Conservation (phyloP, 2,113 vertebrate genomes). For the Centropus unirufus region DNA sequence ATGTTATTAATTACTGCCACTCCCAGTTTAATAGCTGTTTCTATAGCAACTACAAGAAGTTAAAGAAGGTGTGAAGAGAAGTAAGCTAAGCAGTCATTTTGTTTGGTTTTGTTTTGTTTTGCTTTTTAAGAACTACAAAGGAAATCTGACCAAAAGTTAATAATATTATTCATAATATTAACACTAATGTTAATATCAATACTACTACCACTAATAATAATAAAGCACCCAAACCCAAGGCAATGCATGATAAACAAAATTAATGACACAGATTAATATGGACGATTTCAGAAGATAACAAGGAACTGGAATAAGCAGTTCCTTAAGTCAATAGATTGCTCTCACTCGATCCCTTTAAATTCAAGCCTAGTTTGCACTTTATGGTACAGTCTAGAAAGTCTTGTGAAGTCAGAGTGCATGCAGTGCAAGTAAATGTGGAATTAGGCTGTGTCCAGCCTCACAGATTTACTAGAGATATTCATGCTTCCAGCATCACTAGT, state of each 20-base stretch:
- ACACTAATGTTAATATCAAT: no score
- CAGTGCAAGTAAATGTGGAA: background rate
- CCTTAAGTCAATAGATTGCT: background rate
- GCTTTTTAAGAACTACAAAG: background rate
- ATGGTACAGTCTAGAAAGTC: background rate
- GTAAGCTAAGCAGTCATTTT: background rate
- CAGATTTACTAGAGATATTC: background rate
- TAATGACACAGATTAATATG: background rate
- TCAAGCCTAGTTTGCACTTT: background rate
- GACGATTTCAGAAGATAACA: background rate
- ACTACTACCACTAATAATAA: no score
- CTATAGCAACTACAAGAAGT: conserved; percentile 30
- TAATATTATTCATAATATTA: no score
- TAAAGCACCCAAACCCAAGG: background rate
- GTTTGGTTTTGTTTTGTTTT: no score
- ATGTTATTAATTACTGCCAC: conserved; percentile 59
- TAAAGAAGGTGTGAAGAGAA: background rate
- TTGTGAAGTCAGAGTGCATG: background rate
- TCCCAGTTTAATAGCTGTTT: conserved; percentile 46
- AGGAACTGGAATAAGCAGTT: background rate
- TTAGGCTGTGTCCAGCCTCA: background rate
- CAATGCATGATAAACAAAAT: background rate
- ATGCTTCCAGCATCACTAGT: fast-evolving
- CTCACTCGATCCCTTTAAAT: background rate
- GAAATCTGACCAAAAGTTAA: background rate